Percentiles rank a stretch among this genome's conserved stretches.
These are phyloP conservation scores for Dolichopus griseipennis DNA, from an alignment of 2,888 invertebrate genomes.

Conservation along the genomic window DNA sequence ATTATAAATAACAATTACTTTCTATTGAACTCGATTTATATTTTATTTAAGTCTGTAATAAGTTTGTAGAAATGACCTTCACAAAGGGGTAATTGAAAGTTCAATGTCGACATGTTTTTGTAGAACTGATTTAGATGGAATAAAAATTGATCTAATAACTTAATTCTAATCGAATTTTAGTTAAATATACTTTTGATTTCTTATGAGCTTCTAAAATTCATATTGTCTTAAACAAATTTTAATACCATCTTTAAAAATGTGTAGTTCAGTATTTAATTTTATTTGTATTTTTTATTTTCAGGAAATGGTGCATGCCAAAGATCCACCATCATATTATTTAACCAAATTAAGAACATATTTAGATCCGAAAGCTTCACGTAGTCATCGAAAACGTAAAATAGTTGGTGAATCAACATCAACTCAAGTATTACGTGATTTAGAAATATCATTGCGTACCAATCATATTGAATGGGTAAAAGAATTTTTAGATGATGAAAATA, in stretches of 20 bases:
- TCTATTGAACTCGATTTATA: too few relatives aligned
- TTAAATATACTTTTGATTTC: background rate
- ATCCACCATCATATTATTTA: slow-evolving; percentile 93
- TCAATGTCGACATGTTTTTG: too few relatives aligned
- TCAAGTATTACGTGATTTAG: slow-evolving; percentile 93
- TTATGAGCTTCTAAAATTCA: background rate
- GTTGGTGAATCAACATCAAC: slow-evolving; percentile 96
- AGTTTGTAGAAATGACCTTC: too few relatives aligned
- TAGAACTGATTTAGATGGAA: too few relatives aligned
- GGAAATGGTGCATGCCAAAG: slow-evolving; percentile 97
- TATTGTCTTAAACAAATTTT: background rate
- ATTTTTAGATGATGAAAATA: slow-evolving; percentile 92
- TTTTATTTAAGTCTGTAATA: too few relatives aligned
- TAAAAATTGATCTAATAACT: too few relatives aligned
- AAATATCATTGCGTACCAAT: slow-evolving; percentile 97
- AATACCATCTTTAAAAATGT: background rate
- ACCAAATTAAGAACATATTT: slow-evolving; percentile 90
- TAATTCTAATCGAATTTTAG: too few relatives aligned
- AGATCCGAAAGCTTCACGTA: slow-evolving; percentile 91
- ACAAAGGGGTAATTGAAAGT: too few relatives aligned
- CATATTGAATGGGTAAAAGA: slow-evolving; percentile 99
- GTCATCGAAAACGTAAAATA: slow-evolving; percentile 93
- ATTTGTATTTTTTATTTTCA: slow-evolving; percentile 44
- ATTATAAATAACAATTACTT: too few relatives aligned
- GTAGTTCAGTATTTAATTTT: slow-evolving; percentile 18